Percentiles rank a stretch among this genome's conserved stretches.
Evolutionary conservation across 1,140 invertebrate genomes (phyloP).

Genomic region (Prorops nasuta): DNA sequence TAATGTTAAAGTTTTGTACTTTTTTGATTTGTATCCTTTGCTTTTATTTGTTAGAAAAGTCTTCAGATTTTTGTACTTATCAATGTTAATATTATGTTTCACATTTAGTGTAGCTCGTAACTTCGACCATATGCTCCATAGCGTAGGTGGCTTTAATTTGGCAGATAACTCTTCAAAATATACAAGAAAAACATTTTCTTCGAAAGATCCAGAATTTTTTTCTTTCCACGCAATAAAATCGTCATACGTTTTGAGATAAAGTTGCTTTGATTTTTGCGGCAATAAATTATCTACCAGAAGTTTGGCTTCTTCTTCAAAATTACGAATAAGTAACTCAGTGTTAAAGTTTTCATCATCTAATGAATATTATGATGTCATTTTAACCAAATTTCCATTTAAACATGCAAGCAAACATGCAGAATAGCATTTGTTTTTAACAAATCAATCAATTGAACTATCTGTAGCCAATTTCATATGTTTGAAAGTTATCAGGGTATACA

Average conservation of each 20-base stretch:
- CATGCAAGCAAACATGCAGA: no score
- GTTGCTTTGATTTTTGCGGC: slow-evolving; percentile 17
- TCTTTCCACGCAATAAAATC: slow-evolving; percentile 12
- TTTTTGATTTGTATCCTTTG: slow-evolving; percentile 3
- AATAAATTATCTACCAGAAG: slow-evolving; percentile 3
- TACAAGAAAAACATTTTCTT: slow-evolving; percentile 26
- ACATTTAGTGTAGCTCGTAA: slow-evolving; percentile 3
- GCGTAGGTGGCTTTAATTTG: slow-evolving; percentile 23
- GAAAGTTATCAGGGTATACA: no score
- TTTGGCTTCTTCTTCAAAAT: neutral
- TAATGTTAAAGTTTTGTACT: neutral
- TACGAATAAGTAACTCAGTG: no score
- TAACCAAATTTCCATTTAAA: no score
- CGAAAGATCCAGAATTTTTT: slow-evolving; percentile 18
- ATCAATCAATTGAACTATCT: no score
- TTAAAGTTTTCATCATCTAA: no score
- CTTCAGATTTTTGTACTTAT: neutral
- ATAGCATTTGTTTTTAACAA: no score
- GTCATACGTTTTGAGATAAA: slow-evolving; percentile 3
- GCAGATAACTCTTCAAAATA: slow-evolving; percentile 31
- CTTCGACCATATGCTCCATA: slow-evolving; percentile 33
- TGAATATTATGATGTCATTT: no score
- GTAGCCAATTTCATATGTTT: no score
- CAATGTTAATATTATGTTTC: slow-evolving; percentile 4
- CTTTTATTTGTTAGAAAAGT: slow-evolving; percentile 1